Evolutionary conservation across 2,888 invertebrate genomes (phyloP).

Genomic region (Carterocephalus palaemon): DNA sequence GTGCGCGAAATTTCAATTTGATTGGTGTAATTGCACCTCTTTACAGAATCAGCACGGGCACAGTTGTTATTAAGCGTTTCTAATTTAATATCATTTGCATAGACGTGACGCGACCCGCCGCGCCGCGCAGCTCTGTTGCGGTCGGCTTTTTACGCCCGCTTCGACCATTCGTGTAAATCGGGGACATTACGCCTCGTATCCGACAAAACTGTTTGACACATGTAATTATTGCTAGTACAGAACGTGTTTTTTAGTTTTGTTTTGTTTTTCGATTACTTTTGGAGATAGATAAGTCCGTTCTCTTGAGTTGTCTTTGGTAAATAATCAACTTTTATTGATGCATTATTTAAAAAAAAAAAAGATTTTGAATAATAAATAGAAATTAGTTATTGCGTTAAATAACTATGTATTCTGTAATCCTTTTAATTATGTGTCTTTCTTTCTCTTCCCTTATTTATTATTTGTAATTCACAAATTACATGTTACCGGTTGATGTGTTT

Average conservation of each 20-base stretch:
- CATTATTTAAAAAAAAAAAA: not conserved
- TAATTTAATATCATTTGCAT: constrained; percentile 79
- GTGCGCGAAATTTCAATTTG: constrained; percentile 74
- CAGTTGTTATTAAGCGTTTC: constrained; percentile 78
- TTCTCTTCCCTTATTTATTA: not conserved
- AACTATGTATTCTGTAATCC: not conserved
- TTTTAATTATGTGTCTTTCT: not conserved
- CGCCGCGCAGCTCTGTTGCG: constrained; percentile 26
- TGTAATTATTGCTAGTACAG: too few relatives aligned
- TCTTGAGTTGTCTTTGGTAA: too few relatives aligned
- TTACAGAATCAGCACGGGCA: constrained; percentile 60
- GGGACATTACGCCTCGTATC: not conserved
- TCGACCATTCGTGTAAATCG: constrained; percentile 13
- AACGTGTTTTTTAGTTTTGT: too few relatives aligned
- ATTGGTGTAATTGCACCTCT: constrained; percentile 79
- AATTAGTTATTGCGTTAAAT: too few relatives aligned
- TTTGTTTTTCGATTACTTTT: too few relatives aligned
- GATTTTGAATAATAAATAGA: not conserved
- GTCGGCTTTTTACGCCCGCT: constrained; percentile 24
- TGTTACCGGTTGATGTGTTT: too few relatives aligned
- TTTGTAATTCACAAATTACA: not conserved
- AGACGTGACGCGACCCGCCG: constrained; percentile 62
- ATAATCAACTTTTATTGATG: not conserved
- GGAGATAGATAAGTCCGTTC: too few relatives aligned
- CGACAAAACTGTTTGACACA: not conserved